Percentiles rank a stretch among this genome's conserved stretches.
Evolutionary conservation across 2,113 vertebrate genomes (phyloP).

Genomic region (Puffinus mauretanicus): DNA sequence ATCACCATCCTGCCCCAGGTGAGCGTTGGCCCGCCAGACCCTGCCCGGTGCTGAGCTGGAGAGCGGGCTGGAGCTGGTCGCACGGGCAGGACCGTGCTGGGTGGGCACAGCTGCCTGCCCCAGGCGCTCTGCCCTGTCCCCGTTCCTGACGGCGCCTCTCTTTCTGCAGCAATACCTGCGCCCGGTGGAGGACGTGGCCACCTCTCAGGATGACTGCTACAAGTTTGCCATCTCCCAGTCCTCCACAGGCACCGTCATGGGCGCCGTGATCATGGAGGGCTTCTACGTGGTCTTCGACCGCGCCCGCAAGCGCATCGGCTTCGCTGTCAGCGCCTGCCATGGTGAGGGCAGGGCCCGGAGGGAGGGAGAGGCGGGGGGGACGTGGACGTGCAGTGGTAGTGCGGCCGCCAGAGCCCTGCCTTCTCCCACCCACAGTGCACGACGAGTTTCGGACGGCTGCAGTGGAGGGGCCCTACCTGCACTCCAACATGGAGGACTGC

Average conservation of each 20-base stretch:
- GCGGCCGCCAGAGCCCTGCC: fast-evolving
- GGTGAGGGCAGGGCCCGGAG: conserved; percentile 73
- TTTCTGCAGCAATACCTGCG: conserved; percentile 91
- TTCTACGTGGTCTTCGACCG: conserved; percentile 97
- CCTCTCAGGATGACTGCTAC: conserved; percentile 95
- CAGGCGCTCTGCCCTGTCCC: neutral
- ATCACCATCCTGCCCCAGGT: conserved; percentile 99
- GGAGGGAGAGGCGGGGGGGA: fast-evolving
- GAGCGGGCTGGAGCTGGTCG: fast-evolving
- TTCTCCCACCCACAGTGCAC: conserved; percentile 74
- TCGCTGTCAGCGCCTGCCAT: conserved; percentile 93
- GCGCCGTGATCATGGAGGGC: conserved; percentile 97
- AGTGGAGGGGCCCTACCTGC: conserved; percentile 88
- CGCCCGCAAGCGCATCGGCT: conserved; percentile 89
- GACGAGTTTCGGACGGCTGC: conserved; percentile 90
- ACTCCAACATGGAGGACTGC: conserved; percentile 91
- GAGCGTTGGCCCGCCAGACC: neutral
- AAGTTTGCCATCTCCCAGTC: conserved; percentile 98
- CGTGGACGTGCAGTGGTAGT: fast-evolving
- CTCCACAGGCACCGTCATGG: conserved; percentile 95
- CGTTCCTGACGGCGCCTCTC: fast-evolving
- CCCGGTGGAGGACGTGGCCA: conserved; percentile 93
- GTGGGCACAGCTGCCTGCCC: neutral
- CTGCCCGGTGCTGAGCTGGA: fast-evolving
- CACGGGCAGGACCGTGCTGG: fast-evolving